Percentiles rank a stretch among this genome's conserved stretches.
phyloP scores from a whole-genome alignment of 1,140 invertebrate genomes.

The Copidosoma floridanum region DNA sequence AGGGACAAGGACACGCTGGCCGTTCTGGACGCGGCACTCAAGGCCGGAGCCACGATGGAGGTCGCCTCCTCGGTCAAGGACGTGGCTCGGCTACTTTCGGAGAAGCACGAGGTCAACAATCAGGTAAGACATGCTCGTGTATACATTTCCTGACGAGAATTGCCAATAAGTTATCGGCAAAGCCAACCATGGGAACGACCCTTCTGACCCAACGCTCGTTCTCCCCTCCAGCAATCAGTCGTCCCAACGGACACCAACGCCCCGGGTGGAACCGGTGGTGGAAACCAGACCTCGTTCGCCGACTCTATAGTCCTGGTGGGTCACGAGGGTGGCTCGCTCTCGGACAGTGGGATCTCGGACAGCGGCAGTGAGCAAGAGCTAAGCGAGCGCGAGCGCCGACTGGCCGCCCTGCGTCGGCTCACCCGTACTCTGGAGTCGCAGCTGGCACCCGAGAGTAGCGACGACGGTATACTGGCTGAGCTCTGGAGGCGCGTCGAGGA shows the following conservation, averaged over 20 bases:
- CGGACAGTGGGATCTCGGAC: conserved; percentile 75
- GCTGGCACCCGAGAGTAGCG: conserved; percentile 58
- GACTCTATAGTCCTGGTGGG: conserved; percentile 30
- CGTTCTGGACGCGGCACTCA: conserved; percentile 62
- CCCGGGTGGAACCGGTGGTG: conserved; percentile 15
- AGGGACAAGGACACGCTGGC: conserved; percentile 66
- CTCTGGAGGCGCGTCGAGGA: conserved; percentile 68
- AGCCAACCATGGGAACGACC: too few relatives aligned
- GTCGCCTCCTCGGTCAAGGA: conserved; percentile 65
- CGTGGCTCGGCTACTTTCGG: conserved; percentile 68
- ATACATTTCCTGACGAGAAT: too few relatives aligned
- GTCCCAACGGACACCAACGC: conserved; percentile 19
- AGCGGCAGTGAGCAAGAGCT: conserved; percentile 74
- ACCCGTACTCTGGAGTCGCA: conserved; percentile 67
- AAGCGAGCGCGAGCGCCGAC: conserved; percentile 69
- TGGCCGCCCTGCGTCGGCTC: conserved; percentile 65
- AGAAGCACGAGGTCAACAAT: conserved; percentile 58
- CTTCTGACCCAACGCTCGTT: too few relatives aligned
- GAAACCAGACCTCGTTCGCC: conserved; percentile 25
- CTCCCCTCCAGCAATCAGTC: neutral
- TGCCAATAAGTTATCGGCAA: too few relatives aligned
- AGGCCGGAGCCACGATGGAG: conserved; percentile 62
- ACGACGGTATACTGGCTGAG: conserved; percentile 61
- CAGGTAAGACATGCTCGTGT: too few relatives aligned
- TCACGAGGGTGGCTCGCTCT: conserved; percentile 63